Percentiles rank a stretch among this genome's conserved stretches.
phyloP scores from a whole-genome alignment of 2,113 vertebrate species.

The Picathartes gymnocephalus region DNA sequence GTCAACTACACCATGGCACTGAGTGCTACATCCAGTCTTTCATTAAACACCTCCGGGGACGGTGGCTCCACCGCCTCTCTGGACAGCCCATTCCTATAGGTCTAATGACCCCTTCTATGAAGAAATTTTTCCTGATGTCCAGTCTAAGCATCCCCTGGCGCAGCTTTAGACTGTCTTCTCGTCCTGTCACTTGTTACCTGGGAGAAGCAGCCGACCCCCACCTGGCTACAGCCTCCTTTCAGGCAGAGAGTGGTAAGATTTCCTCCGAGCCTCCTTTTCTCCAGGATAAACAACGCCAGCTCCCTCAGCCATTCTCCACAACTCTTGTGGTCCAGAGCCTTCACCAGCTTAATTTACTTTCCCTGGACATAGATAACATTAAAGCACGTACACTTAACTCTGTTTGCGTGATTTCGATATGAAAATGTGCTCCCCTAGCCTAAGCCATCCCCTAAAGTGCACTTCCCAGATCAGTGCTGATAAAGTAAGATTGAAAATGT shows the following conservation, averaged over 20 bases:
- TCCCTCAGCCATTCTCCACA: too few relatives aligned
- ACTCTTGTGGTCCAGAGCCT: neutral
- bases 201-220: neutral
- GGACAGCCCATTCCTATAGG: neutral
- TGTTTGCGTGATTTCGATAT: neutral
- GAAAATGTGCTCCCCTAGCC: neutral
- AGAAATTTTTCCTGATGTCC: neutral
- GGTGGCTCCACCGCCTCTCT: neutral
- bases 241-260: neutral
- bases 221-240: neutral
- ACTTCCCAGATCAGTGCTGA: neutral
- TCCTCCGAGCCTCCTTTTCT: neutral
- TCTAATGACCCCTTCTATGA: neutral
- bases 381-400: accelerated
- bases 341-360: neutral
- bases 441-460: neutral
- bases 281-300: neutral
- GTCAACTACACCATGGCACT: neutral
- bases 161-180: neutral
- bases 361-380: neutral
- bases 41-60: neutral
- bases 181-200: neutral
- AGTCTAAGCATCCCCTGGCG: neutral
- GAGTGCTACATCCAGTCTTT: neutral
- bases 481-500: accelerated